Evolutionary conservation across 2,888 invertebrate genomes (phyloP).

Genomic region (Nycteola revayana): DNA sequence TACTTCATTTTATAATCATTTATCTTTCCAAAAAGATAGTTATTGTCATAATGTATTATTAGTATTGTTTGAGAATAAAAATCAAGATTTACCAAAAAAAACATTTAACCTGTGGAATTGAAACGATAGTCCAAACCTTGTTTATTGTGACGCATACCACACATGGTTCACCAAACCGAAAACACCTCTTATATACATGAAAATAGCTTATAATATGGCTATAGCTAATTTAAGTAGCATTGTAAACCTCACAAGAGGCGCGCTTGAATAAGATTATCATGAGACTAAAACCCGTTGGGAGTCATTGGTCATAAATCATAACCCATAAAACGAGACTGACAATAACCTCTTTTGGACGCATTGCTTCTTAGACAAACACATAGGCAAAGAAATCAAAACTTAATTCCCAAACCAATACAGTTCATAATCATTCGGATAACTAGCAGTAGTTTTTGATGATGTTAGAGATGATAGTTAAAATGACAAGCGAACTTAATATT

Average conservation of each 20-base stretch:
- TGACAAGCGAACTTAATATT: conserved; percentile 81
- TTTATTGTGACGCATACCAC: conserved; percentile 56
- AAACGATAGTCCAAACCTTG: conserved; percentile 52
- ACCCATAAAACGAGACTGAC: conserved; percentile 79
- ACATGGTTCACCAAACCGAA: conserved; percentile 48
- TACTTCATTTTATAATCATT: conserved; percentile 59
- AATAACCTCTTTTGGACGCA: conserved; percentile 70
- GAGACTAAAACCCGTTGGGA: conserved; percentile 77
- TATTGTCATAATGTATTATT: conserved; percentile 44
- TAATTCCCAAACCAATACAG: conserved; percentile 21
- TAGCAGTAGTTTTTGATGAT: conserved; percentile 40
- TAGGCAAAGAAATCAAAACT: conserved; percentile 31
- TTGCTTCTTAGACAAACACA: conserved; percentile 56
- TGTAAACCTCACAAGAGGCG: conserved; percentile 74
- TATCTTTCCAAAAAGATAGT: conserved; percentile 43
- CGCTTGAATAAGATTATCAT: conserved; percentile 79
- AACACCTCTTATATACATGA: conserved; percentile 52
- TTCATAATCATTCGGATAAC: conserved; percentile 23
- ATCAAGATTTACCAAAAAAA: conserved; percentile 45
- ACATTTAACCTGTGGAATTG: conserved; percentile 42
- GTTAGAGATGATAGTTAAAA: conserved; percentile 69
- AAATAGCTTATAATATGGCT: conserved; percentile 63
- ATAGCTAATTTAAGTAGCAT: conserved; percentile 82
- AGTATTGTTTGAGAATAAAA: conserved; percentile 46
- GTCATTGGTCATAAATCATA: conserved; percentile 81